A percentile compares a stretch with the other conserved stretches of the same genome.
Evolutionary conservation across 2,113 vertebrate species (phyloP).

Genomic region (Poeciliopsis retropinna): DNA sequence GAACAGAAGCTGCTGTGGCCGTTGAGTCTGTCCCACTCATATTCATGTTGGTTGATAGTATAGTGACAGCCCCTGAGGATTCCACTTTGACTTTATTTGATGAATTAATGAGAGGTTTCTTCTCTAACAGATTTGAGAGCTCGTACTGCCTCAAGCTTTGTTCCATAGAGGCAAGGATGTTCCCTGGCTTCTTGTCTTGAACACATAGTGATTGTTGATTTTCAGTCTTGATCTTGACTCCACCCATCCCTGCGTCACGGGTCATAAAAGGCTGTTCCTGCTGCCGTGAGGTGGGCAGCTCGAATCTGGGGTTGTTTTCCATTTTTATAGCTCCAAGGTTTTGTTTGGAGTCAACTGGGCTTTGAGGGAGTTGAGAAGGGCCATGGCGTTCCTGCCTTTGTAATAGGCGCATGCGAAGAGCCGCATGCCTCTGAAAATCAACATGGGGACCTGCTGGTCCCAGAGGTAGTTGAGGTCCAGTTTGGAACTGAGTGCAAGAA

Average conservation of each 20-base stretch:
- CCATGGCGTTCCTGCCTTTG: slow-evolving; percentile 88
- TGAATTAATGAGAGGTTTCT: slow-evolving; percentile 86
- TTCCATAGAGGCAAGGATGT: slow-evolving; percentile 95
- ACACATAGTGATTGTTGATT: slow-evolving; percentile 78
- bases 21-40: slow-evolving; percentile 66
- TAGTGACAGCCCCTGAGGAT: slow-evolving; percentile 86
- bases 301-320: slow-evolving; percentile 82
- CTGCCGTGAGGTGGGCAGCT: slow-evolving; percentile 69
- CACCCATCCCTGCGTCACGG: slow-evolving; percentile 73
- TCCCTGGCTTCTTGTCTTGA: slow-evolving; percentile 77
- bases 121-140: slow-evolving; percentile 90
- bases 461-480: slow-evolving; percentile 76
- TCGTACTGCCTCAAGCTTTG: slow-evolving; percentile 91
- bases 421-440: slow-evolving; percentile 88
- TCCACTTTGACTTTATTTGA: slow-evolving; percentile 91
- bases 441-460: slow-evolving; percentile 67
- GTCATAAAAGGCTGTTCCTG: slow-evolving; percentile 58
- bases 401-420: slow-evolving; percentile 88
- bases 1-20: slow-evolving; percentile 32
- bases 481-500: slow-evolving; percentile 70
- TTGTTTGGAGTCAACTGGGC: slow-evolving; percentile 70
- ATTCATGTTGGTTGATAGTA: slow-evolving; percentile 84
- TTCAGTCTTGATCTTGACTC: slow-evolving; percentile 87
- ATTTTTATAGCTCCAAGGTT: slow-evolving; percentile 81
- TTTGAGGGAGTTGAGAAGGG: slow-evolving; percentile 75